Percentiles rank a stretch among this genome's conserved stretches.
Conservation (phyloP, 2,888 invertebrate genomes). For the Parnassius mnemosyne region DNA sequence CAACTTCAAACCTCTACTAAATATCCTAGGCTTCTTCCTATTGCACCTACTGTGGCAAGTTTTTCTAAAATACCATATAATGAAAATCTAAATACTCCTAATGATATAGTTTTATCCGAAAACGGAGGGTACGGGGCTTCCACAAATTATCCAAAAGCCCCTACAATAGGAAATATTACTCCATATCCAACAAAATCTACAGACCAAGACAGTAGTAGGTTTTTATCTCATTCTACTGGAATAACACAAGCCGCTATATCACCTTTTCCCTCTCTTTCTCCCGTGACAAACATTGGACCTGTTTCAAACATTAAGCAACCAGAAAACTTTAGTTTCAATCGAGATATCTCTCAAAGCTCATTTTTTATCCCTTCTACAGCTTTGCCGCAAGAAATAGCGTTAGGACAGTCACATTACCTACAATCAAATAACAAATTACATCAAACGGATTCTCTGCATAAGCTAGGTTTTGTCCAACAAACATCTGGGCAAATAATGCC, state of each 20-base stretch:
- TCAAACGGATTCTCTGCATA: not conserved
- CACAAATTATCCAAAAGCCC: conserved; percentile 28
- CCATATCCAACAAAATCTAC: conserved; percentile 29
- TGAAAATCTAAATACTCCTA: conserved; percentile 29
- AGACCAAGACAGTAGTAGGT: conserved; percentile 20
- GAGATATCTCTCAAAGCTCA: not conserved
- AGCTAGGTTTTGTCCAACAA: not conserved
- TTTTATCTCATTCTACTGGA: conserved; percentile 36
- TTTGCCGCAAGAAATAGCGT: conserved; percentile 1
- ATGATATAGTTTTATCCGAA: conserved; percentile 23
- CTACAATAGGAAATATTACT: conserved; percentile 25
- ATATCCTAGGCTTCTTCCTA: conserved; percentile 36
- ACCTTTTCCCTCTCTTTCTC: conserved; percentile 43
- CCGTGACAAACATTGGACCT: not conserved
- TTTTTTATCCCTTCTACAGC: not conserved
- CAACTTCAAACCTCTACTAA: conserved; percentile 22
- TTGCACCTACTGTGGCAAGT: conserved; percentile 26
- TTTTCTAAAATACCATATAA: conserved; percentile 5
- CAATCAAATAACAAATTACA: not conserved
- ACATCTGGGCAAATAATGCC: not conserved
- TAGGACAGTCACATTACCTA: conserved; percentile 2
- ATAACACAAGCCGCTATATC: conserved; percentile 56
- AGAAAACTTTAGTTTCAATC: not conserved
- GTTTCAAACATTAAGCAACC: not conserved
- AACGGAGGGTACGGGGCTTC: conserved; percentile 20